These are phyloP conservation scores for Silurus aristotelis DNA, from an alignment of 2,797 vertebrate species.

Conservation along the genomic window DNA sequence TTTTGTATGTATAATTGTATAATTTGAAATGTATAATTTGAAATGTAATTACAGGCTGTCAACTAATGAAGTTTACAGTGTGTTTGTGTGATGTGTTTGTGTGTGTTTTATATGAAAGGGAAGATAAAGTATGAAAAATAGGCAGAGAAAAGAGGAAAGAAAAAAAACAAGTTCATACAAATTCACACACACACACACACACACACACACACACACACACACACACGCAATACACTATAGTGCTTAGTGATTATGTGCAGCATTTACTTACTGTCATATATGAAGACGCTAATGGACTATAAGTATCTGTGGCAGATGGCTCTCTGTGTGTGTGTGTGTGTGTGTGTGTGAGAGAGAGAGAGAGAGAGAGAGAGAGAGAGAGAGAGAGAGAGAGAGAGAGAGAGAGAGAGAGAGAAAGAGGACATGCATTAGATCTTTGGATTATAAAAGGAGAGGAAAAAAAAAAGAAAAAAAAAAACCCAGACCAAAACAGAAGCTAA, in stretches of 20 bases:
- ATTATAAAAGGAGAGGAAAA: background rate
- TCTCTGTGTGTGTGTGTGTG: constrained; percentile 37
- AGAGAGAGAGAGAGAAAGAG: background rate
- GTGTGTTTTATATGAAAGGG: background rate
- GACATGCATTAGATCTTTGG: background rate
- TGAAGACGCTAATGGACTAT: constrained; percentile 29
- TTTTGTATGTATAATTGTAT: no score
- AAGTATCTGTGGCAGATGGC: constrained; percentile 46
- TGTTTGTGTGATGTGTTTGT: background rate
- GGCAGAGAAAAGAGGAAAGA: no score
- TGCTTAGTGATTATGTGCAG: constrained; percentile 45
- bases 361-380: background rate
- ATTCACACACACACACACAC: background rate
- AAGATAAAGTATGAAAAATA: no score
- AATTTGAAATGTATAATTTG: background rate
- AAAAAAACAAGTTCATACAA: no score
- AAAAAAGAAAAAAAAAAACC: background rate
- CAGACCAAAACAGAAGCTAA: background rate
- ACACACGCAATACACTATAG: background rate
- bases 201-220: background rate
- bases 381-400: background rate
- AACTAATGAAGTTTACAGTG: background rate
- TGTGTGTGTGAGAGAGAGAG: constrained; percentile 3
- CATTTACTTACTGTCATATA: constrained; percentile 52
- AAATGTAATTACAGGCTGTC: background rate